Percentiles rank a stretch among this genome's conserved stretches.
phyloP scores from a whole-genome alignment of 2,113 vertebrate genomes.

The Galemys pyrenaicus region DNA sequence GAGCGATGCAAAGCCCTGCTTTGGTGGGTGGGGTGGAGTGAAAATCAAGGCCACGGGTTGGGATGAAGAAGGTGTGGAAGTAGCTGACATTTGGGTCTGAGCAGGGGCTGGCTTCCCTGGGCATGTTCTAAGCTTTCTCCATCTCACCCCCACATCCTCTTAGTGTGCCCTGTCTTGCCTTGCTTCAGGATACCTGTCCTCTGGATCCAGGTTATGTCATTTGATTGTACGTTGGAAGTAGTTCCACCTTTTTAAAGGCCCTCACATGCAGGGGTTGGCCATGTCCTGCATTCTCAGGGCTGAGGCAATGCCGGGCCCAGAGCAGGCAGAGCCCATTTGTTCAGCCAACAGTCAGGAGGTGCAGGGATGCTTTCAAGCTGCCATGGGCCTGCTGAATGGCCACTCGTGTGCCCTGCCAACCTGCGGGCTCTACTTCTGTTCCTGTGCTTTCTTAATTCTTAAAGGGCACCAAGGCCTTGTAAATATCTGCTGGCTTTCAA shows the following conservation, averaged over 20 bases:
- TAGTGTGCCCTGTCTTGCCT: neutral
- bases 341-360: neutral
- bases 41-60: fast-evolving
- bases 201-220: neutral
- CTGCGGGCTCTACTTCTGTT: fast-evolving
- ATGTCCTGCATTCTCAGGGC: neutral
- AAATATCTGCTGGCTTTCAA: no score
- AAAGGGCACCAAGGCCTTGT: neutral
- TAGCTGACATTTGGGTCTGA: no score
- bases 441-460: fast-evolving
- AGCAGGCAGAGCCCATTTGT: no score
- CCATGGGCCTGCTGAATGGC: fast-evolving
- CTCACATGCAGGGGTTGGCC: fast-evolving
- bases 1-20: no score
- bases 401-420: fast-evolving
- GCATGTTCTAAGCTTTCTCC: neutral
- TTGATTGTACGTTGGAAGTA: neutral
- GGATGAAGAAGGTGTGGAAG: neutral
- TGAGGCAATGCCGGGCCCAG: fast-evolving
- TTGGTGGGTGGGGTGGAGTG: neutral
- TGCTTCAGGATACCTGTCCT: neutral
- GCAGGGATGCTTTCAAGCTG: fast-evolving
- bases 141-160: no score
- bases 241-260: neutral
- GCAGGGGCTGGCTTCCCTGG: neutral